phyloP scores from a whole-genome alignment of 2,113 vertebrate genomes.

The Glaucomys volans region DNA sequence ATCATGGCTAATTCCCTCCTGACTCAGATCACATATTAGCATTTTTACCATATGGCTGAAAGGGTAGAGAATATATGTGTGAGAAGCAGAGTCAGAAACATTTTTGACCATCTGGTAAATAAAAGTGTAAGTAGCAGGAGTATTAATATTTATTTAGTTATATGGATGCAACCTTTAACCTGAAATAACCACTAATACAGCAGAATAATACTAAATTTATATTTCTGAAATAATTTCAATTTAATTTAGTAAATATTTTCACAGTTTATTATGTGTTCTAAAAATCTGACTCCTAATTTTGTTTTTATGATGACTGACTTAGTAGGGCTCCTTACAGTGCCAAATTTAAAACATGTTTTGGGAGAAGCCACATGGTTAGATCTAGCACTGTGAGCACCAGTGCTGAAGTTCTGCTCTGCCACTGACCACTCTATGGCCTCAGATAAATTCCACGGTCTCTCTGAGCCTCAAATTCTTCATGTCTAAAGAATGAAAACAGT shows the following conservation, averaged over 20 bases:
- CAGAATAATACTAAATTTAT: constrained; percentile 36
- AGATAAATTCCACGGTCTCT: background rate
- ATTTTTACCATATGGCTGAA: constrained; percentile 72
- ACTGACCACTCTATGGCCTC: background rate
- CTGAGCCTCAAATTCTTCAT: background rate
- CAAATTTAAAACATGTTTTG: background rate
- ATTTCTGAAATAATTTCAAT: constrained; percentile 33
- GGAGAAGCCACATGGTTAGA: background rate
- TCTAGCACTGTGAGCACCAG: background rate
- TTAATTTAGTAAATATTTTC: constrained; percentile 36
- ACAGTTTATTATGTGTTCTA: background rate
- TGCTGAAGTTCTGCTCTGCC: background rate
- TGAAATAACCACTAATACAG: constrained; percentile 38
- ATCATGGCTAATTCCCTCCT: constrained; percentile 36
- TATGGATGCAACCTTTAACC: constrained; percentile 36
- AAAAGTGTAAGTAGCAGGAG: constrained; percentile 53
- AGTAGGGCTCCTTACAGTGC: background rate
- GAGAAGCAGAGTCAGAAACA: constrained; percentile 22
- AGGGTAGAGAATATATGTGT: constrained; percentile 68
- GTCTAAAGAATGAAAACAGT: background rate
- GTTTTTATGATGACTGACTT: constrained; percentile 45
- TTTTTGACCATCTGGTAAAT: constrained; percentile 74
- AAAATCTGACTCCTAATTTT: background rate
- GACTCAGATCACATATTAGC: constrained; percentile 69
- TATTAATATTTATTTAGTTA: constrained; percentile 58